phyloP scores from a whole-genome alignment of 2,113 vertebrate genomes.

The Progne subis region DNA sequence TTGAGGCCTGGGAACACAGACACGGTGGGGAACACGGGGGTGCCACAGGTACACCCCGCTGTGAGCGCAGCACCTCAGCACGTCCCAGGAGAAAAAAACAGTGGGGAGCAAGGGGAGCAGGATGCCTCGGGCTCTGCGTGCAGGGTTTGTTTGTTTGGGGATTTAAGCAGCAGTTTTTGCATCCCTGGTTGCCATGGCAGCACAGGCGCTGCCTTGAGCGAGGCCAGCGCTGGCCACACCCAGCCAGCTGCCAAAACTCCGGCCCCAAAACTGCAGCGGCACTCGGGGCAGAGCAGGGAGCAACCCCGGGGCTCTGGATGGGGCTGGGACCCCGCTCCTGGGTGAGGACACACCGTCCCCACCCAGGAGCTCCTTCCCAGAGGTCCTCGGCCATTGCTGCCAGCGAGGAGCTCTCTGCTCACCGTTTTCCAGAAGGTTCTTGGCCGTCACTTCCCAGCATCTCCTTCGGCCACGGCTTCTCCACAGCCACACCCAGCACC shows the following conservation, averaged over 20 bases:
- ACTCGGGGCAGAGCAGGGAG: neutral
- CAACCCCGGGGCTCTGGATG: accelerated
- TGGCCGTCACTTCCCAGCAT: neutral
- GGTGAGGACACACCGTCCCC: accelerated
- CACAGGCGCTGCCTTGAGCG: neutral
- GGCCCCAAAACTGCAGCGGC: too few species aligned
- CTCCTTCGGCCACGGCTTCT: neutral
- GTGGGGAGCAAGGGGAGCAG: accelerated
- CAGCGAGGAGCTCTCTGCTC: neutral
- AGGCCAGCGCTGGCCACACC: neutral
- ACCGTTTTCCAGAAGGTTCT: neutral
- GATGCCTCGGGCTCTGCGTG: accelerated
- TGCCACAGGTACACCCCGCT: neutral
- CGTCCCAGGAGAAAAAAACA: neutral
- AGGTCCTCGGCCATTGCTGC: neutral
- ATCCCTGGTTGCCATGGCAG: constrained; percentile 65
- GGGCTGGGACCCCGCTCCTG: accelerated
- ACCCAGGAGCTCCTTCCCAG: neutral
- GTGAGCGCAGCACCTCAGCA: neutral
- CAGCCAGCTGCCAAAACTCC: too few species aligned
- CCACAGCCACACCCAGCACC: neutral
- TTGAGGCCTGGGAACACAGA: neutral
- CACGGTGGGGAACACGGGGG: accelerated
- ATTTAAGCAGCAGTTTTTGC: neutral
- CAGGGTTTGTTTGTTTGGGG: neutral